Evolutionary conservation across 2,888 invertebrate genomes (phyloP).

Genomic region (Mactromeris polynyma): DNA sequence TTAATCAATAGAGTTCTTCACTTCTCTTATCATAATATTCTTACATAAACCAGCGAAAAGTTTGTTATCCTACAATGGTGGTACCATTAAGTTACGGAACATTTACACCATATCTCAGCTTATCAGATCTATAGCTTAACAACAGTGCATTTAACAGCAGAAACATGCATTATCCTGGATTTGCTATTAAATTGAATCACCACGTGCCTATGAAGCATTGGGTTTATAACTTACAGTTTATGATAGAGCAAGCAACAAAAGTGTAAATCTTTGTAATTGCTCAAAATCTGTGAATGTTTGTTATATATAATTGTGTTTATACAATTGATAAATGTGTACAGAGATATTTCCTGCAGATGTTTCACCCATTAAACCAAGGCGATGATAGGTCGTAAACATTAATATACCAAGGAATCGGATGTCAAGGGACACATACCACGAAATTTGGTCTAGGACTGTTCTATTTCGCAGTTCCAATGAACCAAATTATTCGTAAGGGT

Average conservation of each 20-base stretch:
- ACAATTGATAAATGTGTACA: neutral
- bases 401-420: neutral
- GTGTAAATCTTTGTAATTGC: constrained; percentile 10
- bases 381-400: neutral
- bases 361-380: neutral
- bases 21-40: neutral
- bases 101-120: neutral
- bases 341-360: neutral
- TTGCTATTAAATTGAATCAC: neutral
- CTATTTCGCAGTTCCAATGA: no score
- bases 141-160: neutral
- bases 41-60: neutral
- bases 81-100: neutral
- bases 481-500: no score
- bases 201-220: neutral
- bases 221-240: neutral
- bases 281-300: neutral
- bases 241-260: neutral
- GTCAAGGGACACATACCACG: neutral
- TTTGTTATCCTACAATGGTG: neutral
- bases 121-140: neutral
- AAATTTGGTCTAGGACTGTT: no score
- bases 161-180: neutral
- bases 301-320: neutral
- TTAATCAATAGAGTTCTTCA: neutral